Evolutionary conservation across 2,113 vertebrate genomes (phyloP), one percentile per base, ranked within the genome.

Genomic region (Orthonyx spaldingii): DNA sequence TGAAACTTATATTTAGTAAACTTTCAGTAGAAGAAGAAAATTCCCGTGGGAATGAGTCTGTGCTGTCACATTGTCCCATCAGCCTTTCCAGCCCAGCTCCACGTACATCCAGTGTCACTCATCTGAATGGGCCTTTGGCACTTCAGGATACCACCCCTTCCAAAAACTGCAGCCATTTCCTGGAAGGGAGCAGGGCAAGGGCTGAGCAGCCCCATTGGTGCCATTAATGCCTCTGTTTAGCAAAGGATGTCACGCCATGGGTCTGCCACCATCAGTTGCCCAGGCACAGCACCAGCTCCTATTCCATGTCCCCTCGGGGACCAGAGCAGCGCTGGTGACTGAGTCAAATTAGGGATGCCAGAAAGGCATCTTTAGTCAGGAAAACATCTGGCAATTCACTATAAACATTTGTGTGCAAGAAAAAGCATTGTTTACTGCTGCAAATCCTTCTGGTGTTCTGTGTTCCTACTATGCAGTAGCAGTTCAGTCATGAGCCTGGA

Each of bases 51-150:
- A n/a, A n/a, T n/a, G n/a, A n/a, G n/a, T n/a, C n/a, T n/a, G n/a
- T n/a, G n/a, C n/a, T n/a, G n/a, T n/a, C n/a, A n/a, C n/a, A n/a
- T n/a, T n/a, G n/a, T 35, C 13, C 27, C 26, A 4, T 14, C n/a
- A 47, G 56, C 32, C 47, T 60, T 66, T 79, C 69, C 74, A 60
- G 30, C 33, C 47, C 59, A 46, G 26, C 33, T 46, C 37, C 47
- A 41, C 0, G 0, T 6, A 6, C 26, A 7, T 5, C 28, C 59
- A 66, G 50, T 0, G 2, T 5, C 26, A 18, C 20, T 11, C 69
- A 60, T 26, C 41, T 61, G n/a, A 64, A 76, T 0, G 16, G 13
- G 50, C 49, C 28, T 65, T 68, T 19, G 33, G 24, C 35, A 32
- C 44, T 23, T 66, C 19, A 42, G 42, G 47, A 5, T 23, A 16